Evolutionary conservation across 2,888 invertebrate genomes (phyloP), one percentile per base, ranked within the genome.

Genomic region (Phymatocera aterrima): DNA sequence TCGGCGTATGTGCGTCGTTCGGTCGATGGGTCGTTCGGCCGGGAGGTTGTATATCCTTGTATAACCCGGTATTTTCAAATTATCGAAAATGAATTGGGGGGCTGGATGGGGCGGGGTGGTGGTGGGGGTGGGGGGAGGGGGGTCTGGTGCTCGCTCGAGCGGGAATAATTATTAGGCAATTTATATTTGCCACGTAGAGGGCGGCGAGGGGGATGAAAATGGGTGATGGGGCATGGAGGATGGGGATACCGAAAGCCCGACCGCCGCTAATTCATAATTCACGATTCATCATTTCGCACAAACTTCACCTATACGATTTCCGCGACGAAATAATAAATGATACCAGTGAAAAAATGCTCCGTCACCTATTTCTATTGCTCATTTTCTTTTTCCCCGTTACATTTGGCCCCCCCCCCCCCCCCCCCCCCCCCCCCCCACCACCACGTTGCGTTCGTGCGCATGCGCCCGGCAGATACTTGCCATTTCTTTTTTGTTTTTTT

Each of bases 31-130:
- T 5, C 8, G 40, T 40, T 4, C 40, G 40, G 28, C 57, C 28
- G 28, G 28, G 57, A 28, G 57, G 57, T 68, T 68, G 43, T 43
- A 43, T 43, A 68, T 68, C 43, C 68, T 68, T 21, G 51, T 34
- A 72, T 72, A 72, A 72, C 51, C 51, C 72, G 51, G 43, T 51
- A 72, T 72, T 72, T 72, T 72, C 72, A 51, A 72, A 72, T 72
- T 72, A 72, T 72, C 72, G 72, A 72, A 72, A 72, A 72, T 72
- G 72, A 72, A 72, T 72, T 72, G 48, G 51, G 72, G 72, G 28
- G n/a, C n/a, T n/a, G n/a, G n/a, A n/a, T n/a, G n/a, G n/a, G n/a
- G n/a, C n/a, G n/a, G n/a, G n/a, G n/a, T n/a, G n/a, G n/a, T n/a
- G n/a, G n/a, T n/a, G n/a, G n/a, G n/a, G n/a, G n/a, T n/a, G n/a